Evolutionary conservation across 2,113 vertebrate genomes (phyloP).

Genomic region (Dasyprocta punctata): DNA sequence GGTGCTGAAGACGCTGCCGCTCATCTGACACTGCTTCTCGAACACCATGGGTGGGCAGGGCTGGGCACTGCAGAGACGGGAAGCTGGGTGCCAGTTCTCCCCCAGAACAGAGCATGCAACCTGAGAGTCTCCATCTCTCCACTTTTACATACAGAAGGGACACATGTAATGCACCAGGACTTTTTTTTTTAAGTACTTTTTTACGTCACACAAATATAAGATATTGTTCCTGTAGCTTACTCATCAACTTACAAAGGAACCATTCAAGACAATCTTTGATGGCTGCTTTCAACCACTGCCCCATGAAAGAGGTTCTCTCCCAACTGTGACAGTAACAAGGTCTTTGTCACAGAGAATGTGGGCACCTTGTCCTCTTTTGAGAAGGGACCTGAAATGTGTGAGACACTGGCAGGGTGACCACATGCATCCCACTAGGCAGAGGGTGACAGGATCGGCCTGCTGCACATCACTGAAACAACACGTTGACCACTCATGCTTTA

Average conservation of each 20-base stretch:
- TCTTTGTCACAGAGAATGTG: background rate
- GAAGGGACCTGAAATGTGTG: background rate
- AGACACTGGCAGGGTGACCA: background rate
- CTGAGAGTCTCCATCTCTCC: background rate
- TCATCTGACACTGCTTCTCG: background rate
- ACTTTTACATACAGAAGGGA: background rate
- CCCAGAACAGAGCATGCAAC: background rate
- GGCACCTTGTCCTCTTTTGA: background rate
- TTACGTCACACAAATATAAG: background rate
- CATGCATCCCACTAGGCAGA: background rate
- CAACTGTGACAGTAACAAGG: background rate
- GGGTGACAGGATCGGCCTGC: background rate
- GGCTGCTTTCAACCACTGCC: background rate
- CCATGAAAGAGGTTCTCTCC: background rate
- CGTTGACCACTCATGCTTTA: background rate
- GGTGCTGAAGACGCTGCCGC: background rate
- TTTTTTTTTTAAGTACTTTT: slow-evolving; percentile 3
- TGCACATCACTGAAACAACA: background rate
- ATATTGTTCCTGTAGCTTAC: background rate
- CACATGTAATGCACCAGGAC: background rate
- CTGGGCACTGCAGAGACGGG: background rate
- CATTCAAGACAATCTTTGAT: background rate
- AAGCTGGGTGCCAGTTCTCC: background rate
- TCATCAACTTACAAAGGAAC: slow-evolving; percentile 25
- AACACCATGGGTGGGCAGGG: background rate